Percentiles rank a stretch among this genome's conserved stretches.
These are phyloP conservation scores for Orientallactaga bullata DNA, from an alignment of 2,113 vertebrate genomes.

Conservation along the genomic window DNA sequence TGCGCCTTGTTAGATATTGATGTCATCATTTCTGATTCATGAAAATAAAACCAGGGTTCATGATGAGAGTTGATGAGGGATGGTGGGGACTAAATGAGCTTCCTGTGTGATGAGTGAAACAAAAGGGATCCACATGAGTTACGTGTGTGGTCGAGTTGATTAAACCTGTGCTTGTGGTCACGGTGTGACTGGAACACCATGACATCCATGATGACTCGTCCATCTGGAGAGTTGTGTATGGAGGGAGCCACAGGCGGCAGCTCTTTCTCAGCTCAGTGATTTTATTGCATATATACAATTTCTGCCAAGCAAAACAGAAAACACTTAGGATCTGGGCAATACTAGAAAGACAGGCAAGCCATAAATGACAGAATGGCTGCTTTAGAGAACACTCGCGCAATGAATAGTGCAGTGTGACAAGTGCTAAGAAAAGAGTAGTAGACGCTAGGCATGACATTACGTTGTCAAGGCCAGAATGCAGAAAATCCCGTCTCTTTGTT, in stretches of 20 bases:
- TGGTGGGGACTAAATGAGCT: conserved; percentile 8
- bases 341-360: conserved; percentile 36
- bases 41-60: conserved; percentile 69
- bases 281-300: conserved; percentile 56
- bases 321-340: not conserved
- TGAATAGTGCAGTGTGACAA: not conserved
- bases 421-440: not conserved
- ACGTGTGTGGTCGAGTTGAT: not conserved
- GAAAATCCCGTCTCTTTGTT: not conserved
- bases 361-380: not conserved
- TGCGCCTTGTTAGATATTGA: conserved; percentile 51
- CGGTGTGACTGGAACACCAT: conserved; percentile 21
- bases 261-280: conserved; percentile 39
- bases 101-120: conserved; percentile 45
- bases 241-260: conserved; percentile 6
- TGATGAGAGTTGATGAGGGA: not conserved
- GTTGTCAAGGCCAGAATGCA: not conserved
- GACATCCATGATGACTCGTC: not conserved
- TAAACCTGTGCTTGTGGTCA: not conserved
- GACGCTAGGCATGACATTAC: not conserved
- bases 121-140: conserved; percentile 40
- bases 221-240: conserved; percentile 4
- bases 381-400: not conserved
- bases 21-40: conserved; percentile 44
- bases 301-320: conserved; percentile 60